Base-by-base conservation (phyloP, 2,888 invertebrate genomes). In the Griposia aprilina region DNA sequence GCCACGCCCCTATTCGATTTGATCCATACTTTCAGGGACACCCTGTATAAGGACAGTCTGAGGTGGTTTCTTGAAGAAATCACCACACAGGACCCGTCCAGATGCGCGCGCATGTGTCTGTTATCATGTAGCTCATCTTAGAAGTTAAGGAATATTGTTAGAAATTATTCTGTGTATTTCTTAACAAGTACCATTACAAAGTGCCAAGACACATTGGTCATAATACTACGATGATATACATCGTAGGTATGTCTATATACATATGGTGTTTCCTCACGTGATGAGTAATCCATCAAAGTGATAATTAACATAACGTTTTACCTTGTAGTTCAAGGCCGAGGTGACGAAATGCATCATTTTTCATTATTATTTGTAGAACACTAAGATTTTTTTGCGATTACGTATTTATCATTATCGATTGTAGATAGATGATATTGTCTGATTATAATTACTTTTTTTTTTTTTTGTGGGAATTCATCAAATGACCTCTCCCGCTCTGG, bases 191-290 rank as follows among this genome's bases (percentile, higher is more conserved):
- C 20, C 26, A 73, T 73, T 60, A 15, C 30, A 23, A 76, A 30
- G 69, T 10, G 15, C 2, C 72, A 60, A 41, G 26, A 66, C 73
- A 60, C 55, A 50, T 41, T 63, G 60, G 60, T n/a, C 7, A 23
- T 62, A 41, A 41, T 50, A 59, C 17, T 74, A 55, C 2, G 7
- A 36, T 20, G 36, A 48, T 2, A 36, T 65, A 17, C n/a, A 36
- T 17, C 23, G 45, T 66, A 69, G 23, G 41, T 65, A 69, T 76
- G 48, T 20, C 0, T 36, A 11, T 57, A 26, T 52, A 2, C 17
- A 23, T 7, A 36, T 15, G 76, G 76, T 62, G 70, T 81, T 70
- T 76, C 82, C 81, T 81, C 69, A 57, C 50, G 17, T 23, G 66
- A 67, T 76, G 81, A 80, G 52, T 13, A 75, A 81, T 81, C 4